Evolutionary conservation across 2,113 vertebrate species (phyloP), one percentile per base, ranked within the genome.

Genomic region (Gobius niger): DNA sequence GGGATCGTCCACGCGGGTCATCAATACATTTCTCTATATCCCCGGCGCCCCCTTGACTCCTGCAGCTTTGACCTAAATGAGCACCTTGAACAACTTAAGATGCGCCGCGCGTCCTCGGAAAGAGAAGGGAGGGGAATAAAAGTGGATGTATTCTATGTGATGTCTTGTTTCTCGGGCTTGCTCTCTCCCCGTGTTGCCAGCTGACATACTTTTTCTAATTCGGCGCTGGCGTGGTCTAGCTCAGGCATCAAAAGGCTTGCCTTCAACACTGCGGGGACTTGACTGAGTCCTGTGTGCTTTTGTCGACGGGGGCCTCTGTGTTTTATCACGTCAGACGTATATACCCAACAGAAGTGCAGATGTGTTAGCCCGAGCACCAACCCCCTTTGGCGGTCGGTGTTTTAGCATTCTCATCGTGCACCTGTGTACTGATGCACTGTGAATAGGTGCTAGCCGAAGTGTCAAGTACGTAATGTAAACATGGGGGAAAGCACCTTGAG

Each of bases 151-250:
- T 88, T 88, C 84, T 83, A 80, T 92, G 81, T 89, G 89, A 90
- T 89, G 90, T 90, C 77, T 76, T 70, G 63, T 47, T 75, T 64
- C 63, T 72, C 68, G 67, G 69, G 46, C 18, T 53, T 9, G 67
- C 61, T 61, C 80, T 81, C 76, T 76, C 72, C 68, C 68, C 71
- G 78, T 82, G 53, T 76, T 84, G 78, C 85, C 78, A 81, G 75
- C 82, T 92, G 90, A 91, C 90, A 91, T 67, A 89, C 80, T 90
- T 90, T 87, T 86, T 84, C 78, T 82, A 82, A 87, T 88, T 90
- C 86, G 85, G 75, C 73, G 60, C 75, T 77, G 70, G 80, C 76
- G 42, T 56, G 70, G 81, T 81, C 63, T 75, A n/a, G 75, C 78
- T 84, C 82, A 70, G 18, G 80, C 83, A 88, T 88, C 85, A 91